Evolutionary conservation across 2,888 invertebrate genomes (phyloP).

Genomic region (Helicoverpa assulta): DNA sequence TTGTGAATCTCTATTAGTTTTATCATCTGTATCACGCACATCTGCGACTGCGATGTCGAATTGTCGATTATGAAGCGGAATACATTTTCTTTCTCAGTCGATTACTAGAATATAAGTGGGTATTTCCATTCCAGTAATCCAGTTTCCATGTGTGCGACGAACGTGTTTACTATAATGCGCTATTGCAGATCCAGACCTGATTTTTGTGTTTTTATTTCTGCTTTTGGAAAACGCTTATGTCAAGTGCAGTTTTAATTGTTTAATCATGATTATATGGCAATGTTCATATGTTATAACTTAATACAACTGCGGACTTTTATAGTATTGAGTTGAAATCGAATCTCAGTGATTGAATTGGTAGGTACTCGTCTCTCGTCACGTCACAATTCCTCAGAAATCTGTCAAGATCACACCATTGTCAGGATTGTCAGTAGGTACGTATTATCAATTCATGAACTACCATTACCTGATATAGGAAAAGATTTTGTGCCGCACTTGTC

Average conservation of each 20-base stretch:
- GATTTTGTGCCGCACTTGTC: constrained; percentile 8
- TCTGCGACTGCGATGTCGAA: constrained; percentile 5
- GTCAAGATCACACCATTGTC: constrained; percentile 68
- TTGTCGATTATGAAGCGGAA: constrained; percentile 5
- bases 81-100: not conserved
- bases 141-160: constrained; percentile 49
- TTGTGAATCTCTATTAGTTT: too few species aligned
- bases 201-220: constrained; percentile 54
- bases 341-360: constrained; percentile 51
- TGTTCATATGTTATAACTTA: constrained; percentile 30
- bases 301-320: constrained; percentile 16
- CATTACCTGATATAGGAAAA: constrained; percentile 42
- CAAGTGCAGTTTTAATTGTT: constrained; percentile 9
- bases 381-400: constrained; percentile 68
- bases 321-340: constrained; percentile 45
- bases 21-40: too few species aligned
- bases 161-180: constrained; percentile 53
- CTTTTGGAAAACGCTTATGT: constrained; percentile 20
- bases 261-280: constrained; percentile 46
- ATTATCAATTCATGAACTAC: constrained; percentile 51
- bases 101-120: constrained; percentile 2
- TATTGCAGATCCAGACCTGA: constrained; percentile 37
- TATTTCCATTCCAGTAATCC: constrained; percentile 37
- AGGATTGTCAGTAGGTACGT: constrained; percentile 51
- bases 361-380: constrained; percentile 63